Conservation (phyloP, 2,888 invertebrate species). For the Caenorhabditis virilis region DNA sequence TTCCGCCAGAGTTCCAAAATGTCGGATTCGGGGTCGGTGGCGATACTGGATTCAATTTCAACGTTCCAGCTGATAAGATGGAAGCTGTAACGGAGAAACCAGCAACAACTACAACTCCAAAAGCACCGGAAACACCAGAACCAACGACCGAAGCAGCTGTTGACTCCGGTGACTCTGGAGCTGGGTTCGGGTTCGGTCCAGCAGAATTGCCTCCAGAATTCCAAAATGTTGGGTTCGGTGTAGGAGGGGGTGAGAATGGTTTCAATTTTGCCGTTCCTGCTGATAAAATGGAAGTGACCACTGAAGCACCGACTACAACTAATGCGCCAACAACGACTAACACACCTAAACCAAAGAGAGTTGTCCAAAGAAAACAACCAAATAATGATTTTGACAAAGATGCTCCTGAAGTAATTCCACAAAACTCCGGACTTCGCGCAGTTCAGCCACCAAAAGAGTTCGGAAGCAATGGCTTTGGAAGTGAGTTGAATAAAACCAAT, state of each 20-base stretch:
- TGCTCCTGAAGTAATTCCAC: conserved; percentile 55
- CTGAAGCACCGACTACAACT: conserved; percentile 9
- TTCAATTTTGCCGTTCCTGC: conserved; percentile 42
- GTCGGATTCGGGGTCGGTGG: conserved; percentile 49
- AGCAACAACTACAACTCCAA: conserved; percentile 12
- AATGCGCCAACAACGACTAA: conserved; percentile 13
- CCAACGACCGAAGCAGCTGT: no score
- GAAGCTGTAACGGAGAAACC: conserved; percentile 1
- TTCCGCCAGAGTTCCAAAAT: conserved; percentile 53
- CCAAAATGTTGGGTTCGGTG: conserved; percentile 47
- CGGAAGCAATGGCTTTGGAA: conserved; percentile 40
- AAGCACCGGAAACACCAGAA: conserved; percentile 12
- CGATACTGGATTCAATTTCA: conserved; percentile 43
- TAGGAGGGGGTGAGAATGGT: conserved; percentile 45
- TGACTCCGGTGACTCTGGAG: conserved; percentile 40
- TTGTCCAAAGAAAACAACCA: conserved; percentile 42
- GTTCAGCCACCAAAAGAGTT: conserved; percentile 67
- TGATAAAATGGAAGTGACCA: conserved; percentile 21
- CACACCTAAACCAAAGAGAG: conserved; percentile 31
- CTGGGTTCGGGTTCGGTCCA: conserved; percentile 50
- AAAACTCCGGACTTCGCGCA: conserved; percentile 65
- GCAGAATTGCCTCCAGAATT: conserved; percentile 56
- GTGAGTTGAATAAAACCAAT: conserved; percentile 11
- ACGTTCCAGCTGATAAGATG: conserved; percentile 30
- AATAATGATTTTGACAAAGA: conserved; percentile 39